These are phyloP conservation scores for Oscheius sp. DNA, from an alignment of 2,888 invertebrate species.

Conservation along the genomic window DNA sequence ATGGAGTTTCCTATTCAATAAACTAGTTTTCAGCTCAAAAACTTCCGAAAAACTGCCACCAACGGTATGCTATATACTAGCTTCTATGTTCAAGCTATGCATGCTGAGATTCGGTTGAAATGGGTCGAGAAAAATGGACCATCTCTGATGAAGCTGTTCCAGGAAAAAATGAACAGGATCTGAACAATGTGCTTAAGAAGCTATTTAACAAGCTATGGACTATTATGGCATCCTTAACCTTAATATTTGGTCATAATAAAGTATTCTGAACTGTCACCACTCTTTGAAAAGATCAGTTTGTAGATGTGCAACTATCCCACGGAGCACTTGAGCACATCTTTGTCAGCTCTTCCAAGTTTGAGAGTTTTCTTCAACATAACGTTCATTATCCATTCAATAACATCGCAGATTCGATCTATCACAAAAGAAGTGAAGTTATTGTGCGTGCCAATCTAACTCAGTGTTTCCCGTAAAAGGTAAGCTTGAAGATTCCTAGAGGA, in stretches of 20 bases:
- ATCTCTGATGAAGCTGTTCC: constrained; percentile 56
- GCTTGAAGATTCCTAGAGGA: too few relatives aligned
- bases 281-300: not conserved
- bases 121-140: constrained; percentile 63
- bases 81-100: constrained; percentile 52
- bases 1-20: constrained; percentile 11
- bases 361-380: too few relatives aligned
- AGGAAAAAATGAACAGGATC: constrained; percentile 25
- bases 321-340: too few relatives aligned
- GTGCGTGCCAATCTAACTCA: too few relatives aligned
- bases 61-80: constrained; percentile 41
- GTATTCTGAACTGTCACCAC: not conserved
- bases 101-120: constrained; percentile 51
- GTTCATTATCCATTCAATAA: too few relatives aligned
- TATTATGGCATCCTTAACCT: not conserved
- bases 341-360: too few relatives aligned
- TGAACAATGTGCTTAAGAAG: too few relatives aligned
- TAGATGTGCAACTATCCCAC: too few relatives aligned
- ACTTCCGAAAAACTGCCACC: constrained; percentile 58
- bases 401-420: too few relatives aligned
- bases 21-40: constrained; percentile 52
- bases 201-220: too few relatives aligned
- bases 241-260: not conserved
- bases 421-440: too few relatives aligned
- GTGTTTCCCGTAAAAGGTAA: too few relatives aligned